Evolutionary conservation across 2,797 vertebrate species (phyloP).

Genomic region (Lepus townsendii): DNA sequence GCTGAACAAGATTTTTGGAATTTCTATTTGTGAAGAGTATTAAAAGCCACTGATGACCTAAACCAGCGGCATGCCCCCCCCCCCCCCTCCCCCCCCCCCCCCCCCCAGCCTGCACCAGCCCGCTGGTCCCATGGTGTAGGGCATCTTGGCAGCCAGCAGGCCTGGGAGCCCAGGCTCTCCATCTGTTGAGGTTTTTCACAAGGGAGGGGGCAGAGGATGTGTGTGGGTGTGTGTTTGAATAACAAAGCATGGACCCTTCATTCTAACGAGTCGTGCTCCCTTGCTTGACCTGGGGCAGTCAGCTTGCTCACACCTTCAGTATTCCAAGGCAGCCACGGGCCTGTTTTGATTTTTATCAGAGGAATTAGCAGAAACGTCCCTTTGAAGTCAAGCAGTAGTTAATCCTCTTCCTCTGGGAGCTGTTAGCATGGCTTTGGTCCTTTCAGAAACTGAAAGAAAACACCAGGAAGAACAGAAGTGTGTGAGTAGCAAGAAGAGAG

Average conservation of each 20-base stretch:
- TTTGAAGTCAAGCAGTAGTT: slow-evolving; percentile 31
- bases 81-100: neutral
- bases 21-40: slow-evolving; percentile 70
- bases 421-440: slow-evolving; percentile 58
- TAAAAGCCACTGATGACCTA: slow-evolving; percentile 72
- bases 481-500: slow-evolving; percentile 12
- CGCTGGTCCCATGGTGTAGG: slow-evolving; percentile 25
- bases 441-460: slow-evolving; percentile 77
- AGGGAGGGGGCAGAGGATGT: slow-evolving; percentile 49
- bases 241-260: slow-evolving; percentile 77
- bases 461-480: slow-evolving; percentile 60
- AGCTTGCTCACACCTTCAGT: slow-evolving; percentile 25
- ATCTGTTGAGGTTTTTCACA: slow-evolving; percentile 76
- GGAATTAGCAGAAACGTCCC: slow-evolving; percentile 63
- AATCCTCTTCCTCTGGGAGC: slow-evolving; percentile 70
- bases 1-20: slow-evolving; percentile 71
- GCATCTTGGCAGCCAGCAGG: slow-evolving; percentile 33
- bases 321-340: neutral
- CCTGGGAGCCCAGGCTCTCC: slow-evolving; percentile 58
- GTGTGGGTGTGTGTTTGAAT: slow-evolving; percentile 75
- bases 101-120: slow-evolving; percentile 16
- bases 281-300: slow-evolving; percentile 17
- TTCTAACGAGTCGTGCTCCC: slow-evolving; percentile 45
- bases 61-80: neutral
- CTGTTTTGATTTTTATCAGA: slow-evolving; percentile 57